phyloP scores from a whole-genome alignment of 2,113 vertebrate genomes.

The Perca flavescens region DNA sequence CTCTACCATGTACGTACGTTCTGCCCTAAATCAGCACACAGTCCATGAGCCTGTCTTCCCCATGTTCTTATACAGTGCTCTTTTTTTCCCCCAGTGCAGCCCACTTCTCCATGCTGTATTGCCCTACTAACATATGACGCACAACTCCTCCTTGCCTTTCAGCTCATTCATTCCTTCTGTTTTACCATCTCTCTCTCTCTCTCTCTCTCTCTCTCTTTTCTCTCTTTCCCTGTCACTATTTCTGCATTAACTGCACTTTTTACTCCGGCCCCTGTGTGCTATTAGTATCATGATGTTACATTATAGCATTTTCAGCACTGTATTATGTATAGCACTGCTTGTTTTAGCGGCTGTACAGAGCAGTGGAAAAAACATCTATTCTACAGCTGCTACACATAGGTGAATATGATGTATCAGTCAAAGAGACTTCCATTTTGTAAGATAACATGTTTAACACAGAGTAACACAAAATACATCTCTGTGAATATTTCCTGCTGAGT shows the following conservation, averaged over 20 bases:
- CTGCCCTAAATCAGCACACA: slow-evolving; percentile 26
- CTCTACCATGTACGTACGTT: neutral
- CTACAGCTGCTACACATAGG: neutral
- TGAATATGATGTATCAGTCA: neutral
- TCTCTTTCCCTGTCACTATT: neutral
- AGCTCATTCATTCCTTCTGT: slow-evolving; percentile 26
- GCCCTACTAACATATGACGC: slow-evolving; percentile 42
- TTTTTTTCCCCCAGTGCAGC: slow-evolving; percentile 26
- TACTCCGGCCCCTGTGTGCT: neutral
- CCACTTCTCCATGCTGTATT: slow-evolving; percentile 21
- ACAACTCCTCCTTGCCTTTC: slow-evolving; percentile 22
- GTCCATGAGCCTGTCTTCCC: slow-evolving; percentile 11
- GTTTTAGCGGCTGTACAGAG: too few relatives aligned
- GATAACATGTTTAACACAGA: neutral
- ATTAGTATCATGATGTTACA: neutral
- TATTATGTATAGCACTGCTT: too few relatives aligned
- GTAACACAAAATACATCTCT: neutral
- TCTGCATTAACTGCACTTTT: neutral
- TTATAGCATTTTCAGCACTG: neutral
- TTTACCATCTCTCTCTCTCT: neutral
- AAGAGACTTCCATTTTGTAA: neutral
- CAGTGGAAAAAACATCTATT: neutral
- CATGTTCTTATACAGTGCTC: slow-evolving; percentile 23
- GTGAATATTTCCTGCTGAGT: neutral
- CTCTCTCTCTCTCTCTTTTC: neutral